Evolutionary conservation across 2,113 vertebrate genomes (phyloP).

Genomic region (Hippocampus guttulatus): DNA sequence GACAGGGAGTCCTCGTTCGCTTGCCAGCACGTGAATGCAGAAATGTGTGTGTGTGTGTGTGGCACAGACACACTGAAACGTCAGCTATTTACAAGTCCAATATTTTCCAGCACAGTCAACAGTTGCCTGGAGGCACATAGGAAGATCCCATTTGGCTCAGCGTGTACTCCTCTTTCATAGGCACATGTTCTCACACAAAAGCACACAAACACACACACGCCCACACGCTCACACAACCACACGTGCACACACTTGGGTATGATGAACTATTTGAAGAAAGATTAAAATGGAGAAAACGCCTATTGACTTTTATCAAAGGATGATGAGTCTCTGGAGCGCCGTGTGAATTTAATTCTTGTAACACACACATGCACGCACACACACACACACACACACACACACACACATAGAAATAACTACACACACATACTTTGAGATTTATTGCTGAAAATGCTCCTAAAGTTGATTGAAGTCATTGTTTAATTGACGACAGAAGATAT

Average conservation of each 20-base stretch:
- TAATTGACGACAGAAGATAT: not conserved
- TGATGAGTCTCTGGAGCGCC: slow-evolving; percentile 23
- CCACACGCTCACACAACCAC: slow-evolving; percentile 11
- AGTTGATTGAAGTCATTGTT: not conserved
- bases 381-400: slow-evolving; percentile 1
- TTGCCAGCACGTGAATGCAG: too few relatives aligned
- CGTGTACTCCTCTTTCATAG: slow-evolving; percentile 17
- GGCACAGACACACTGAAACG: slow-evolving; percentile 33
- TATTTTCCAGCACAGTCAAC: slow-evolving; percentile 61
- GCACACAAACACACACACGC: slow-evolving; percentile 4
- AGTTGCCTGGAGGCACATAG: slow-evolving; percentile 43
- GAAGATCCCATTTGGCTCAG: slow-evolving; percentile 53
- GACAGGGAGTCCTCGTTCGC: not conserved
- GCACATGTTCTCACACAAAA: slow-evolving; percentile 1
- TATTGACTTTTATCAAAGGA: slow-evolving; percentile 27
- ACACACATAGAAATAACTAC: not conserved
- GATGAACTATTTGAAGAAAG: slow-evolving; percentile 41
- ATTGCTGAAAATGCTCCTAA: not conserved
- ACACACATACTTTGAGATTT: not conserved
- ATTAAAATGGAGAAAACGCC: slow-evolving; percentile 30
- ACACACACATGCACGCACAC: not conserved
- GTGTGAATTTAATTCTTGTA: slow-evolving; percentile 4
- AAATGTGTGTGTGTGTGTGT: slow-evolving; percentile 6
- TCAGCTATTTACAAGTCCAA: slow-evolving; percentile 54
- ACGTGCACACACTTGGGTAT: slow-evolving; percentile 24